phyloP scores from a whole-genome alignment of 2,888 invertebrate species.

The Hanleya hanleyi region DNA sequence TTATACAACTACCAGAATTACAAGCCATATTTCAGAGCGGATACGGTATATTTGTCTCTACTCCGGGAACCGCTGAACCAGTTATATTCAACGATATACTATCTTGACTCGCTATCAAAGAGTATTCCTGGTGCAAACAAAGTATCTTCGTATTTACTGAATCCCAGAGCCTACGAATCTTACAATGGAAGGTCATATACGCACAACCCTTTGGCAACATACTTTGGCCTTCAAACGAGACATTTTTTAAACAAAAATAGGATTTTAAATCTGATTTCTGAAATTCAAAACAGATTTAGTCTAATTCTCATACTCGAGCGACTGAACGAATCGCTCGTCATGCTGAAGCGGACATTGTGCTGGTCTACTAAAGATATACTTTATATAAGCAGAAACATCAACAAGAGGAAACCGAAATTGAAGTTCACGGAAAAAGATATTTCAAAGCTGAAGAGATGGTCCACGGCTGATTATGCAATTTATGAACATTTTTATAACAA shows the following conservation, averaged over 20 bases:
- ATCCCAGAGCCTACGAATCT: background rate
- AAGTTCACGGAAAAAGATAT: background rate
- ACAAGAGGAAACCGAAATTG: background rate
- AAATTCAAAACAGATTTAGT: background rate
- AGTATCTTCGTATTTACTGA: background rate
- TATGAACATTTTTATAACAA: background rate
- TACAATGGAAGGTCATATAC: background rate
- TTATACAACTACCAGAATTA: background rate
- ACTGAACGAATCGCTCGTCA: background rate
- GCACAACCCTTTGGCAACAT: background rate
- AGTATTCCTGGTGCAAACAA: background rate
- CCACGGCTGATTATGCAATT: background rate
- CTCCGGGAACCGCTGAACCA: background rate
- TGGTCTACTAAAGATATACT: background rate
- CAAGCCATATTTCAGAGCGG: background rate
- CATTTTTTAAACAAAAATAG: background rate
- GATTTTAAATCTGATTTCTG: background rate
- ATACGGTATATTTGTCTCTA: background rate
- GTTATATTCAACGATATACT: background rate
- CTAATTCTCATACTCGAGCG: background rate
- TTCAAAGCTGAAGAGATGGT: background rate
- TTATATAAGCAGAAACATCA: background rate
- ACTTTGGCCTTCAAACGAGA: background rate
- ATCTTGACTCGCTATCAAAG: background rate
- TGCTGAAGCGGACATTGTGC: background rate